Evolutionary conservation across 2,888 invertebrate genomes (phyloP).

Genomic region (Oasisia sp.): DNA sequence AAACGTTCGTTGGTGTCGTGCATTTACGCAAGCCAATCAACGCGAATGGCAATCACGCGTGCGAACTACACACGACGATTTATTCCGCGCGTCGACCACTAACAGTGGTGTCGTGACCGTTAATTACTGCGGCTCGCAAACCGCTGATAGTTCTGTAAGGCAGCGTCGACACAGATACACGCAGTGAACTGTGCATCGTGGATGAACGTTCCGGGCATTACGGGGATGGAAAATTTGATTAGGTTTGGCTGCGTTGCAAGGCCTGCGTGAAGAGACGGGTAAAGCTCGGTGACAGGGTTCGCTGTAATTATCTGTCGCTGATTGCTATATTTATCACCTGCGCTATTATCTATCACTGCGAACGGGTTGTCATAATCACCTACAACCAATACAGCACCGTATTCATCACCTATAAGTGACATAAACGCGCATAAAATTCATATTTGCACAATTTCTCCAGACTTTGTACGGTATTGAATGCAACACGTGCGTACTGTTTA

Average conservation of each 20-base stretch:
- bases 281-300: not conserved
- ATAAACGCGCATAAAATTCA: too few species aligned
- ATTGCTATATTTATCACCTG: not conserved
- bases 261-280: not conserved
- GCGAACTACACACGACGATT: not conserved
- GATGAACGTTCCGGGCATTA: not conserved
- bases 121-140: not conserved
- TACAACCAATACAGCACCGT: too few species aligned
- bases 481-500: too few species aligned
- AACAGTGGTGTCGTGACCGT: too few species aligned
- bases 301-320: not conserved
- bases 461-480: too few species aligned
- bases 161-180: not conserved
- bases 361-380: not conserved
- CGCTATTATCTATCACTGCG: not conserved
- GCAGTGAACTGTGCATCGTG: not conserved
- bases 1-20: not conserved
- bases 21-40: not conserved
- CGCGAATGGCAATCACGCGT: not conserved
- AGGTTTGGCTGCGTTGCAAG: not conserved
- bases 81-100: not conserved
- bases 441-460: too few species aligned
- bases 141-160: not conserved
- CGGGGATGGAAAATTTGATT: not conserved
- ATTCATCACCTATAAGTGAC: too few species aligned